Percentiles rank a stretch among this genome's conserved stretches.
These are phyloP conservation scores for Atrichornis clamosus DNA, from an alignment of 2,113 vertebrate genomes.

Conservation along the genomic window DNA sequence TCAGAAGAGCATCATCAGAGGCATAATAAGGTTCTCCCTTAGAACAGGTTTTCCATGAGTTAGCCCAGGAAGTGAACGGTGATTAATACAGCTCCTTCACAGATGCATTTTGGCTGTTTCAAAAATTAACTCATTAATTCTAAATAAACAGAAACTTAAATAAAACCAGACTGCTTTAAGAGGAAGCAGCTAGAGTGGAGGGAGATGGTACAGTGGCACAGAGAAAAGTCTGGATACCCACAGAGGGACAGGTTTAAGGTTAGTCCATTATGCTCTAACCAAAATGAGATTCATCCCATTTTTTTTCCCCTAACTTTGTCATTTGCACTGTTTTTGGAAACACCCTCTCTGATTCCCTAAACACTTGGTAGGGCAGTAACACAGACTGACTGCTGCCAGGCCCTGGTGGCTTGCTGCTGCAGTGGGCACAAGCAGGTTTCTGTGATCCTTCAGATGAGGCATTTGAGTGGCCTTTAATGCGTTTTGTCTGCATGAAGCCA, in stretches of 20 bases:
- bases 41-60: neutral
- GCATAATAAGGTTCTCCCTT: neutral
- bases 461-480: conserved; percentile 27
- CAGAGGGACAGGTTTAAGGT: neutral
- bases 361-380: neutral
- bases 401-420: neutral
- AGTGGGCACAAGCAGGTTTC: neutral
- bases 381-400: neutral
- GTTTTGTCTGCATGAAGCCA: conserved; percentile 35
- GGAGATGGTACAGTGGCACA: neutral
- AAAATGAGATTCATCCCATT: neutral
- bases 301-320: neutral
- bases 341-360: neutral
- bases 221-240: neutral
- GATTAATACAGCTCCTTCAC: neutral
- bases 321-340: neutral
- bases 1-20: neutral
- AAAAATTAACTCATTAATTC: neutral
- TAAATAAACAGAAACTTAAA: neutral
- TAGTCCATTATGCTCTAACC: neutral
- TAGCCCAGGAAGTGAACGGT: neutral
- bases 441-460: neutral
- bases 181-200: neutral
- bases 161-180: neutral
- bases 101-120: neutral